Percentiles rank a stretch among this genome's conserved stretches.
These are phyloP conservation scores for Myotis pilosus DNA, from an alignment of 2,797 vertebrate genomes.

Conservation along the genomic window DNA sequence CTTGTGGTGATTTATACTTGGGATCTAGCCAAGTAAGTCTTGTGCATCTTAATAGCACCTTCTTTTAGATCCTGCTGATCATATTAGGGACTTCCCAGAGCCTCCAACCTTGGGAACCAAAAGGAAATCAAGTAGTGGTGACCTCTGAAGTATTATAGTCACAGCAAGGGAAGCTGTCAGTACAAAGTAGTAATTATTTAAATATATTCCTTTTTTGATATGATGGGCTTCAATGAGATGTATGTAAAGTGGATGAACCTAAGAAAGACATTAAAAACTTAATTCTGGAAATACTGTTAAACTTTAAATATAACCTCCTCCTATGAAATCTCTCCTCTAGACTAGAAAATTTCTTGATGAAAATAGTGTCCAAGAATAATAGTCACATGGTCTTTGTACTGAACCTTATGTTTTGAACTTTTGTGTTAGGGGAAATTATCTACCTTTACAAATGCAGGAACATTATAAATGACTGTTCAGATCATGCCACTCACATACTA, in stretches of 20 bases:
- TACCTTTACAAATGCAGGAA: background rate
- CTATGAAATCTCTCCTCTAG: background rate
- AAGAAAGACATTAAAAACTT: background rate
- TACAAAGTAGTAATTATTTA: background rate
- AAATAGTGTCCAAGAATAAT: background rate
- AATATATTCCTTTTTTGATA: conserved; percentile 12
- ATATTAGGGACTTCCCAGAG: background rate
- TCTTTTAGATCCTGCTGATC: conserved; percentile 48
- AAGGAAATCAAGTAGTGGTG: background rate
- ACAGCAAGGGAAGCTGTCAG: background rate
- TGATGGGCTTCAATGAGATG: background rate
- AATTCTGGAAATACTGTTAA: conserved; percentile 1
- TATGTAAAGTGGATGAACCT: conserved; percentile 1
- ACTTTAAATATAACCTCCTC: background rate
- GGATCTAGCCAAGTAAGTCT: conserved; percentile 37
- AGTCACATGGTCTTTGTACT: conserved; percentile 1
- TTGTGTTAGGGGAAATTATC: background rate
- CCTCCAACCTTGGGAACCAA: background rate
- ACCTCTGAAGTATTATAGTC: background rate
- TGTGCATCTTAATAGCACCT: conserved; percentile 43
- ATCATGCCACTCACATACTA: background rate
- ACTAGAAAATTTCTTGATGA: background rate
- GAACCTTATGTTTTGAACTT: conserved; percentile 16
- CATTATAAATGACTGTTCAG: background rate
- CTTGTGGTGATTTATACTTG: conserved; percentile 62